Conservation (phyloP, 2,113 vertebrate species). For the Lophius piscatorius region DNA sequence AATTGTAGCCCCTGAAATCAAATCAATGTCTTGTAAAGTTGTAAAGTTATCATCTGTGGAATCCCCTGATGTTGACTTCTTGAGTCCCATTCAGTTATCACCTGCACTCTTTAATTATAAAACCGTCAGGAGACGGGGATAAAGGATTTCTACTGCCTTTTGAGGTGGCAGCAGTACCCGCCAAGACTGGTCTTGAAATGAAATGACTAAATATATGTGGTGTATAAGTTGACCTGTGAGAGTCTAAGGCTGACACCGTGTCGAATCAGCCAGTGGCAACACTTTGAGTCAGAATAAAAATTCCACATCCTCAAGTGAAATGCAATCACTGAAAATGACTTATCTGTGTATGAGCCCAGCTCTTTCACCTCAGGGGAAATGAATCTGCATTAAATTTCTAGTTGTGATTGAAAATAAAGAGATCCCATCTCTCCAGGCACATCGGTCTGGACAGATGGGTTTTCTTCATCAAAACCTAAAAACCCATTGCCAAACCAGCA, state of each 20-base stretch:
- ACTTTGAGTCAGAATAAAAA: slow-evolving; percentile 36
- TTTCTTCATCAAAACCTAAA: slow-evolving; percentile 34
- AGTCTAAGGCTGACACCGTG: slow-evolving; percentile 34
- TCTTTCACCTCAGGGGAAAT: slow-evolving; percentile 53
- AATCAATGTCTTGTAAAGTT: too few relatives aligned
- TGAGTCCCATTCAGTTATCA: slow-evolving; percentile 44
- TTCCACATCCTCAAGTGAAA: slow-evolving; percentile 54
- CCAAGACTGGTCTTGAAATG: slow-evolving; percentile 44
- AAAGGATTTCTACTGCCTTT: slow-evolving; percentile 42
- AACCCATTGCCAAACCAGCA: slow-evolving; percentile 16
- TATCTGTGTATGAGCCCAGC: slow-evolving; percentile 54
- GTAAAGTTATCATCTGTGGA: too few relatives aligned
- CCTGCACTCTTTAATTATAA: slow-evolving; percentile 68
- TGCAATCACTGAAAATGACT: slow-evolving; percentile 52
- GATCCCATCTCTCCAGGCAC: neutral
- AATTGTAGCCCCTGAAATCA: too few relatives aligned
- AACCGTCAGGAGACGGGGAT: slow-evolving; percentile 39
- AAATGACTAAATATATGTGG: slow-evolving; percentile 59
- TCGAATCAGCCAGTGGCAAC: slow-evolving; percentile 36
- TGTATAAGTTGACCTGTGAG: slow-evolving; percentile 36
- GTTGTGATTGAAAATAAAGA: slow-evolving; percentile 70
- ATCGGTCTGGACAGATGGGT: slow-evolving; percentile 44
- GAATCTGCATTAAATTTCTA: slow-evolving; percentile 63
- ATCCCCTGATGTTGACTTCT: slow-evolving; percentile 26
- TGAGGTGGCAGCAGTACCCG: slow-evolving; percentile 57